phyloP scores from a whole-genome alignment of 1,140 invertebrate species.

The Drosophila cardini region DNA sequence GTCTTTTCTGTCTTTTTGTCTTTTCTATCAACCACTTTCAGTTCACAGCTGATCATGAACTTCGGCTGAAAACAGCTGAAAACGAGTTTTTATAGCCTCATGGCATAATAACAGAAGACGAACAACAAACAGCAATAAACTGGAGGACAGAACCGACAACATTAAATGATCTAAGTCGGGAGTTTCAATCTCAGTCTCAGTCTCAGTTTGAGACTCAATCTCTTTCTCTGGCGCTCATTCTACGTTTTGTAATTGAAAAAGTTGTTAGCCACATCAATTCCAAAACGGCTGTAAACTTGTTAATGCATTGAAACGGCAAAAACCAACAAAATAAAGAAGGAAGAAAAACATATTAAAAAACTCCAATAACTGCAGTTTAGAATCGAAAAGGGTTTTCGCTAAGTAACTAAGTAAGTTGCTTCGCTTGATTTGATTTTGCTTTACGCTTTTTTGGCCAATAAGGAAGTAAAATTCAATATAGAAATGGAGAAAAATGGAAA shows the following conservation, averaged over 20 bases:
- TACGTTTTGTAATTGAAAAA: slow-evolving; percentile 70
- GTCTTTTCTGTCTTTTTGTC: neutral
- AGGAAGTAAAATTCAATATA: slow-evolving; percentile 58
- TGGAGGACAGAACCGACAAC: slow-evolving; percentile 29
- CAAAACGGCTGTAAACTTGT: slow-evolving; percentile 78
- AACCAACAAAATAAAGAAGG: too few species aligned
- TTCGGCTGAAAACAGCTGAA: slow-evolving; percentile 73
- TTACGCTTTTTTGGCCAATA: slow-evolving; percentile 54
- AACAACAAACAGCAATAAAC: slow-evolving; percentile 30
- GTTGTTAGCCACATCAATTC: slow-evolving; percentile 78
- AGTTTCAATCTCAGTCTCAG: neutral
- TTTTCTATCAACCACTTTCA: slow-evolving; percentile 76
- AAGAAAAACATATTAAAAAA: slow-evolving; percentile 56
- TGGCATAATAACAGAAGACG: slow-evolving; percentile 75
- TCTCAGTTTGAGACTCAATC: slow-evolving; percentile 9
- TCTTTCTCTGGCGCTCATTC: slow-evolving; percentile 20
- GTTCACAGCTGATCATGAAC: slow-evolving; percentile 80
- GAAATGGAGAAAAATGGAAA: slow-evolving; percentile 15
- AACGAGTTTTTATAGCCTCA: slow-evolving; percentile 76
- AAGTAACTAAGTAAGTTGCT: slow-evolving; percentile 21
- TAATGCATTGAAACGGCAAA: slow-evolving; percentile 51
- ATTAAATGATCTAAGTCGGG: slow-evolving; percentile 56
- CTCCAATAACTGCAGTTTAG: slow-evolving; percentile 53
- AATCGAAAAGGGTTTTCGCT: slow-evolving; percentile 43
- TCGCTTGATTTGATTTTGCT: slow-evolving; percentile 13